Evolutionary conservation across 30 jellyfish, hydroid and myxozoan species (phyloP).

Genomic region (Clytia hemisphaerica): DNA sequence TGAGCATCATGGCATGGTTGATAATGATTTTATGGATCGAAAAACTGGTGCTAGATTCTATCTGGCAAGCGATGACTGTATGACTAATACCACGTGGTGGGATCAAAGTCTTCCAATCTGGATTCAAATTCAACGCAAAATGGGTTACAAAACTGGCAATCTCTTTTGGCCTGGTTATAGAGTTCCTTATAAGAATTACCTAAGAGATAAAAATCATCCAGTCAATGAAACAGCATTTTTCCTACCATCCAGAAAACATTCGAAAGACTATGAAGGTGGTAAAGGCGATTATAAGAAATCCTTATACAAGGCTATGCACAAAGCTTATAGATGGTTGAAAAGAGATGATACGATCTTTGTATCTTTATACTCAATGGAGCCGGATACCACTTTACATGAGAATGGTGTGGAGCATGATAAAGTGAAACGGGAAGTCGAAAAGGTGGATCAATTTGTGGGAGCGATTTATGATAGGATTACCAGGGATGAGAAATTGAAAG

Average conservation of each 20-base stretch:
- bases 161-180: conserved; percentile 86
- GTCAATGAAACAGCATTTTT: no score
- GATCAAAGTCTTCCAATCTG: conserved; percentile 82
- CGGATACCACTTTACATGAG: conserved; percentile 38
- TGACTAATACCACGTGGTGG: conserved; percentile 69
- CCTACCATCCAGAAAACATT: no score
- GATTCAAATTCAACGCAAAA: conserved; percentile 58
- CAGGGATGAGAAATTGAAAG: no score
- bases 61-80: conserved; percentile 16
- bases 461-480: no score
- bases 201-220: no score
- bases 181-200: no score
- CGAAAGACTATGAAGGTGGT: no score
- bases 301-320: conserved; percentile 6
- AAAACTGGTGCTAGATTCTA: conserved; percentile 45
- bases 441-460: conserved; percentile 41
- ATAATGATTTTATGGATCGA: conserved; percentile 63
- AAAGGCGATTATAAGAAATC: neutral
- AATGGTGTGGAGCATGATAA: neutral
- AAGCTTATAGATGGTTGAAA: conserved; percentile 54
- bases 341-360: conserved; percentile 55
- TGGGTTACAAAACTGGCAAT: conserved; percentile 82
- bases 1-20: conserved; percentile 84
- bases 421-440: neutral
- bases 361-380: conserved; percentile 54